Conservation (phyloP, 2,888 invertebrate species). For the Nezara viridula region DNA sequence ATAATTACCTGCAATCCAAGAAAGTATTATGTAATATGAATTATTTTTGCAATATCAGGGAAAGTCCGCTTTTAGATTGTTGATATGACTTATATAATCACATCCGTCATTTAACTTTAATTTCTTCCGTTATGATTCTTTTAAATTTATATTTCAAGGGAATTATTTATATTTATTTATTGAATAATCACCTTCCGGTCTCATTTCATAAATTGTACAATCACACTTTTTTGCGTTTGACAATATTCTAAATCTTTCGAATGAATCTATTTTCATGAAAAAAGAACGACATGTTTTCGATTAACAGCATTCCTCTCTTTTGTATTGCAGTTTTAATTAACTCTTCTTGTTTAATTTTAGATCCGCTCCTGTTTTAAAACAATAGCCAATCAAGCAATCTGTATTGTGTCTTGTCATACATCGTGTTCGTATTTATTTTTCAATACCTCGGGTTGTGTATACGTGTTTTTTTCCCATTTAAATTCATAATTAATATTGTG, state of each 20-base stretch:
- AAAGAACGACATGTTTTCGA: background rate
- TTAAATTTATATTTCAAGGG: background rate
- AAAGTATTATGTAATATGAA: too few species aligned
- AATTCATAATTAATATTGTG: too few species aligned
- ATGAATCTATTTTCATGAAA: background rate
- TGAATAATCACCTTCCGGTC: background rate
- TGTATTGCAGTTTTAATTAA: background rate
- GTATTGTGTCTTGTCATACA: too few species aligned
- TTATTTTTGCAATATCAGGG: background rate
- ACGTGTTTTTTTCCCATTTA: too few species aligned
- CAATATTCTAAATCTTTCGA: too few species aligned
- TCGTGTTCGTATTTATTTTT: too few species aligned
- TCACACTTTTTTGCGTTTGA: too few species aligned
- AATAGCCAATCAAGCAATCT: background rate
- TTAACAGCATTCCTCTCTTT: too few species aligned
- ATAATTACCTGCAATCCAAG: too few species aligned
- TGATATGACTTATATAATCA: background rate
- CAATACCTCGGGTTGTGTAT: too few species aligned
- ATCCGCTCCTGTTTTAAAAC: background rate
- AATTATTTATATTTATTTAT: background rate
- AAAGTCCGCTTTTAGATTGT: background rate
- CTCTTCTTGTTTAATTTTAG: background rate
- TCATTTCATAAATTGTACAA: too few species aligned
- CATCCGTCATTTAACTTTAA: background rate
- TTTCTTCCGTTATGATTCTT: background rate